Conservation (phyloP, 2,113 vertebrate genomes). For the Neoarius graeffei region DNA sequence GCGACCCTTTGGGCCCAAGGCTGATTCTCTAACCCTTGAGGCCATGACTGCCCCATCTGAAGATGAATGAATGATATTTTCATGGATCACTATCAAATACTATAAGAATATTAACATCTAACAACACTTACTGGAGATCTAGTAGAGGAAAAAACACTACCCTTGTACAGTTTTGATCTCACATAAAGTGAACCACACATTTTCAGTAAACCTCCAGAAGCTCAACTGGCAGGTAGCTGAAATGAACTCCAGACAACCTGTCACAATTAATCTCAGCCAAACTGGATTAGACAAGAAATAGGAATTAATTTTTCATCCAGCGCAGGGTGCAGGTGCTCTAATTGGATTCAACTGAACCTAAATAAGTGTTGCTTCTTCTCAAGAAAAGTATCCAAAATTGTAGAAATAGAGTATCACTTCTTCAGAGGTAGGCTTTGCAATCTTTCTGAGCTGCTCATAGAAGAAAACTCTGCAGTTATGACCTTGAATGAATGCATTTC, state of each 20-base stretch:
- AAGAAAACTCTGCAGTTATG: not conserved
- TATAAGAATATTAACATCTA: not conserved
- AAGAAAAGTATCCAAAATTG: not conserved
- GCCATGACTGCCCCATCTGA: too few species aligned
- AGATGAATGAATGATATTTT: not conserved
- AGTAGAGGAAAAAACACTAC: not conserved
- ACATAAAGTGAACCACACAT: not conserved
- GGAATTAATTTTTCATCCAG: constrained; percentile 15
- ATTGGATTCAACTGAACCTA: not conserved
- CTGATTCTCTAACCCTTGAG: too few species aligned
- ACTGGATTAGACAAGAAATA: constrained; percentile 25
- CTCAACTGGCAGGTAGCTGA: constrained; percentile 7
- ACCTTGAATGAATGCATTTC: constrained; percentile 39
- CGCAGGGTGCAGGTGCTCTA: constrained; percentile 2
- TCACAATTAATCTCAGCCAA: constrained; percentile 13
- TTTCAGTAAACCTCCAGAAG: not conserved
- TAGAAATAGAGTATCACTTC: not conserved
- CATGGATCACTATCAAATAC: not conserved
- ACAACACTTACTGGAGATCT: too few species aligned
- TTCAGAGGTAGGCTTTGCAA: not conserved
- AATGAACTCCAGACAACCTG: not conserved
- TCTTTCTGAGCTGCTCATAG: not conserved
- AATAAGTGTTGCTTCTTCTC: not conserved
- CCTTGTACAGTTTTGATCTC: not conserved
- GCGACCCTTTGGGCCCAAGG: too few species aligned